Conservation (phyloP, 2,113 vertebrate genomes). For the Globicephala melas region DNA sequence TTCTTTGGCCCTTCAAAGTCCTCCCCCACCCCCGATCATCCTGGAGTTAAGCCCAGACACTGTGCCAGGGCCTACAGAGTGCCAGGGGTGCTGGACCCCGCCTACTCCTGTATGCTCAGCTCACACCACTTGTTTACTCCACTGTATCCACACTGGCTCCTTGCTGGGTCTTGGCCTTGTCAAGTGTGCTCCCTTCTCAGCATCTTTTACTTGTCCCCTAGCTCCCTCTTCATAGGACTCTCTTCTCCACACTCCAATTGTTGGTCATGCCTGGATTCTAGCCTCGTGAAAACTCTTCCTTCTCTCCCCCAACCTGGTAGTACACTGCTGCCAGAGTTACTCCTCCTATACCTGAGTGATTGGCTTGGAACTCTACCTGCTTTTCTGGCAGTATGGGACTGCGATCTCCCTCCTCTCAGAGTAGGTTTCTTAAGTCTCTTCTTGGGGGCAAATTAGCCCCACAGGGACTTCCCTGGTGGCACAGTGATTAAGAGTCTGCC, state of each 20-base stretch:
- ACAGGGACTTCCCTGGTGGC: too few relatives aligned
- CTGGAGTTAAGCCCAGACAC: not conserved
- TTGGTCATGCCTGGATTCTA: not conserved
- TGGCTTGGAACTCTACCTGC: not conserved
- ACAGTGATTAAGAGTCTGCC: too few relatives aligned
- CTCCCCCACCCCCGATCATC: not conserved
- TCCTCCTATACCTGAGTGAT: not conserved
- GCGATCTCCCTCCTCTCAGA: not conserved
- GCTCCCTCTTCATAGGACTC: not conserved
- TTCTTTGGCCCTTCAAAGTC: not conserved
- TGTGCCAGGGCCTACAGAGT: too few relatives aligned
- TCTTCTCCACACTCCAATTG: not conserved
- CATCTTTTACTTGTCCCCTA: not conserved
- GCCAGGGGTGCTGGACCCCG: accelerated
- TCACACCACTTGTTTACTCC: not conserved
- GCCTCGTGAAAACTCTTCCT: not conserved
- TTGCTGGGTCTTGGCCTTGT: not conserved
- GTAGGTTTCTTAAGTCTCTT: not conserved
- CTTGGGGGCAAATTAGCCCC: not conserved
- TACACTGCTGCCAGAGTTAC: not conserved
- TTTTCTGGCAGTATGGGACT: not conserved
- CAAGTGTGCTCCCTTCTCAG: not conserved
- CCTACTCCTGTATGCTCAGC: not conserved
- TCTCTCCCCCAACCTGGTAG: not conserved
- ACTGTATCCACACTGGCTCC: not conserved